These are phyloP conservation scores for Hedya salicella DNA, from an alignment of 2,888 invertebrate genomes.

Conservation along the genomic window DNA sequence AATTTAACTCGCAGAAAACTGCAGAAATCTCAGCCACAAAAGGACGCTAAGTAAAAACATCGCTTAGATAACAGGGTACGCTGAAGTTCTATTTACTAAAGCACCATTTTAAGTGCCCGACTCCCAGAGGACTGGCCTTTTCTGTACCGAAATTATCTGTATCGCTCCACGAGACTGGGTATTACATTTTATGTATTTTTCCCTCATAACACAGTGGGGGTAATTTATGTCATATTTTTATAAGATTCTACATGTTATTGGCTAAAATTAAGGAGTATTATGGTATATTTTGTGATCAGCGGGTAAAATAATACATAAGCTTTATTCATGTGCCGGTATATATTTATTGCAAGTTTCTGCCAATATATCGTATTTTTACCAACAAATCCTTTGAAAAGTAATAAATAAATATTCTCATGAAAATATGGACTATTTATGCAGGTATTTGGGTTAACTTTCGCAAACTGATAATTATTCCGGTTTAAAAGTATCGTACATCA, in stretches of 20 bases:
- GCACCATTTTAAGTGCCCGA: constrained; percentile 43
- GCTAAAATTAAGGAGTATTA: not conserved
- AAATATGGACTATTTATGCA: too few species aligned
- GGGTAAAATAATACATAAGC: not conserved
- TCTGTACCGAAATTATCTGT: constrained; percentile 44
- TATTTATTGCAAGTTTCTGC: too few species aligned
- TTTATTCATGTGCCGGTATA: not conserved
- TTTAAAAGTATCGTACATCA: too few species aligned
- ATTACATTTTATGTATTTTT: constrained; percentile 45
- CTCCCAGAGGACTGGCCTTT: constrained; percentile 42
- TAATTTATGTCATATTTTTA: constrained; percentile 40
- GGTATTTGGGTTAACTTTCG: too few species aligned
- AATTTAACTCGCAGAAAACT: constrained; percentile 7
- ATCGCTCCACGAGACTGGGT: constrained; percentile 41
- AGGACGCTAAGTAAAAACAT: constrained; percentile 37
- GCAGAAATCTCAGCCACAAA: constrained; percentile 12
- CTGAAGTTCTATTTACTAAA: constrained; percentile 39
- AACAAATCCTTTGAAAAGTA: too few species aligned
- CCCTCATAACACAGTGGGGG: constrained; percentile 40
- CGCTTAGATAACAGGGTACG: constrained; percentile 37
- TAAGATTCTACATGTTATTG: constrained; percentile 27
- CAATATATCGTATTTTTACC: too few species aligned
- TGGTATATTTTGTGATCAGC: not conserved
- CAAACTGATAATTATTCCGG: too few species aligned
- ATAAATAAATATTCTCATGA: too few species aligned